These are phyloP conservation scores for Octomys mimax DNA, from an alignment of 2,797 vertebrate species.

Conservation along the genomic window DNA sequence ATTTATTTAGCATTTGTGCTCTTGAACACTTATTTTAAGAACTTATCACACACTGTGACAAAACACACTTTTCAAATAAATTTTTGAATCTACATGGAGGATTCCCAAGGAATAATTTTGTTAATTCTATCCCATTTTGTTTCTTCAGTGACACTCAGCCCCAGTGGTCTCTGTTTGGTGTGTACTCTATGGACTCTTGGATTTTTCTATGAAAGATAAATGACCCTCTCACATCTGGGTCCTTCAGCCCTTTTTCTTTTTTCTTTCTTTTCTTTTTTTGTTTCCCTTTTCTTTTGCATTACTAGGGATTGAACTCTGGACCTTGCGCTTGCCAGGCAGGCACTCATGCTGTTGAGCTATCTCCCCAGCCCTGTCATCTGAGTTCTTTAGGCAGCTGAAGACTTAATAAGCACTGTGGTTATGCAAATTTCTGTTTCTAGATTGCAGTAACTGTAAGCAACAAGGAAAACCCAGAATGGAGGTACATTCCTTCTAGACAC, in stretches of 20 bases:
- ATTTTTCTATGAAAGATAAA: slow-evolving; percentile 21
- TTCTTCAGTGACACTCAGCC: background rate
- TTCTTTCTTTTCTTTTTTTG: too few species aligned
- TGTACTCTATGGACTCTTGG: slow-evolving; percentile 20
- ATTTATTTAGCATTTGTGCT: slow-evolving; percentile 35
- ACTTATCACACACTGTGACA: background rate
- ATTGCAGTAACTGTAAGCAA: slow-evolving; percentile 2
- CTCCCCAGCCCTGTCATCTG: background rate
- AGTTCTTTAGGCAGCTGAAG: slow-evolving; percentile 14
- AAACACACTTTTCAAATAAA: slow-evolving; percentile 9
- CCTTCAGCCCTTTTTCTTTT: background rate
- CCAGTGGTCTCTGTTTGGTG: slow-evolving; percentile 28
- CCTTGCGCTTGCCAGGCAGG: too few species aligned
- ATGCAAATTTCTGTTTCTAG: slow-evolving; percentile 34
- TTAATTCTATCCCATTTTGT: background rate
- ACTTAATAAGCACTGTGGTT: slow-evolving; percentile 11
- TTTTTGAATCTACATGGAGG: background rate
- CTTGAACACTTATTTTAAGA: background rate
- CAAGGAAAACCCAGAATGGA: background rate
- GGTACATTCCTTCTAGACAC: background rate
- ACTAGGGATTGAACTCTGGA: too few species aligned
- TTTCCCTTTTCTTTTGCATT: too few species aligned
- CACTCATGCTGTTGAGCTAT: too few species aligned
- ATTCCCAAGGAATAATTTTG: background rate
- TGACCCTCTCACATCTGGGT: slow-evolving; percentile 30